phyloP scores from a whole-genome alignment of 1,140 invertebrate genomes.

The Drosophila baimaii region DNA sequence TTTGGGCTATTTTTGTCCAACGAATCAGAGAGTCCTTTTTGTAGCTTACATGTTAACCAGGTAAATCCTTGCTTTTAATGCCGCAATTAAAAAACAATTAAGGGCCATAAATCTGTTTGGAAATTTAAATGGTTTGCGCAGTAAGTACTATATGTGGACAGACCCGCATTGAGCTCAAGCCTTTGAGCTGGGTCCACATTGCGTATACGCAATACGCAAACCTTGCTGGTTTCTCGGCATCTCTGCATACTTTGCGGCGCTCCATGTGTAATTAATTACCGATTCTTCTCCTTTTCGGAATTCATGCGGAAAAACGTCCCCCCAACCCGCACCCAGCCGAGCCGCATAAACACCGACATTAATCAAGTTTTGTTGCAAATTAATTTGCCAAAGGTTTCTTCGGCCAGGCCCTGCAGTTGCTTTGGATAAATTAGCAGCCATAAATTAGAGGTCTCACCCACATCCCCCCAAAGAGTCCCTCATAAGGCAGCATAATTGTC shows the following conservation, averaged over 20 bases:
- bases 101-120: slow-evolving; percentile 50
- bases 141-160: slow-evolving; percentile 9
- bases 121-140: slow-evolving; percentile 36
- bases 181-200: slow-evolving; percentile 40
- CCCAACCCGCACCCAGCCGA: slow-evolving; percentile 1
- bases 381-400: slow-evolving; percentile 58
- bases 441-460: slow-evolving; percentile 37
- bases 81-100: slow-evolving; percentile 55
- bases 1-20: slow-evolving; percentile 7
- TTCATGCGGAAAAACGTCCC: slow-evolving; percentile 41
- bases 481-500: slow-evolving; percentile 58
- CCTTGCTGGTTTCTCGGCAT: slow-evolving; percentile 2
- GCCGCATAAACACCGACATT: slow-evolving; percentile 60
- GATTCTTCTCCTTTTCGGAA: slow-evolving; percentile 43
- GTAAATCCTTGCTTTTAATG: slow-evolving; percentile 26
- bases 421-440: slow-evolving; percentile 53
- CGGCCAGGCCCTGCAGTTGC: slow-evolving; percentile 4
- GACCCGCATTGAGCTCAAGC: slow-evolving; percentile 21
- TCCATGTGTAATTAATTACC: slow-evolving; percentile 55
- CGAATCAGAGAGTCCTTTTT: slow-evolving; percentile 13
- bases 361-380: slow-evolving; percentile 64
- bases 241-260: slow-evolving; percentile 45
- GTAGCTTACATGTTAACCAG: slow-evolving; percentile 11
- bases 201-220: slow-evolving; percentile 44
- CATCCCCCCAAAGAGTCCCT: neutral